Evolutionary conservation across 92 coral and sea anemone genomes (phyloP), one percentile per base, ranked within the genome.

Genomic region (Epizoanthus stellaris): DNA sequence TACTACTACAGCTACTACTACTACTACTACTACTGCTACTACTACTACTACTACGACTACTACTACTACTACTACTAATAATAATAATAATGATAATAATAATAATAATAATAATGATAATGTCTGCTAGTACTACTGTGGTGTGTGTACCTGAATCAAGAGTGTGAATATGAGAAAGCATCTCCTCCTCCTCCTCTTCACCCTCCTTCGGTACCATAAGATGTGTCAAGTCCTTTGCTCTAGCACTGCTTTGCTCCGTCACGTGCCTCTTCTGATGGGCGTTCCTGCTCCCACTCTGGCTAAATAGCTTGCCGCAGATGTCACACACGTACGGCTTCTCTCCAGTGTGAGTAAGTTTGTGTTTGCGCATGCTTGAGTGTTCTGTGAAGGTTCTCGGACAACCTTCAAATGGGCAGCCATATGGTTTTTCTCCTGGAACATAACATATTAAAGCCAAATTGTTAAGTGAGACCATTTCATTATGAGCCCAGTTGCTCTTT

Each of bases 241-340:
- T 88, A 6, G 85, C 68, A 19, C 59, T 73, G 40, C 62, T 61
- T 40, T 58, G 45, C 0, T 82, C 90, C 1, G 56, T 3, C 47
- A 77, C 74, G 52, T 94, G 98, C 62, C 98, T 85, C 76, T 87
- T 91, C 60, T 92, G 95, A 80, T 94, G 98, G 4, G 98, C 93
- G 76, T 94, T 94, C 56, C 95, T 82, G 85, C 98, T 94, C 1
- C 98, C 98, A 87, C 98, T 94, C 77, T 94, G 98, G 71, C 98
- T 94, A 89, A 94, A 94, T 1, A 63, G 86, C 87, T 94, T 94
- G 43, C 98, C 98, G 53, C 98, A 94, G 60, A 92, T 82, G 54
- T 85, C 93, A 82, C 98, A 94, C 25, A 75, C 56, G 25, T 90
- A 92, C 3, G 98, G 98, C 82, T 94, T 94, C 72, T 94, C 98